Base-by-base conservation (phyloP, 2,113 vertebrate species). In the Bujurquina vittata region DNA sequence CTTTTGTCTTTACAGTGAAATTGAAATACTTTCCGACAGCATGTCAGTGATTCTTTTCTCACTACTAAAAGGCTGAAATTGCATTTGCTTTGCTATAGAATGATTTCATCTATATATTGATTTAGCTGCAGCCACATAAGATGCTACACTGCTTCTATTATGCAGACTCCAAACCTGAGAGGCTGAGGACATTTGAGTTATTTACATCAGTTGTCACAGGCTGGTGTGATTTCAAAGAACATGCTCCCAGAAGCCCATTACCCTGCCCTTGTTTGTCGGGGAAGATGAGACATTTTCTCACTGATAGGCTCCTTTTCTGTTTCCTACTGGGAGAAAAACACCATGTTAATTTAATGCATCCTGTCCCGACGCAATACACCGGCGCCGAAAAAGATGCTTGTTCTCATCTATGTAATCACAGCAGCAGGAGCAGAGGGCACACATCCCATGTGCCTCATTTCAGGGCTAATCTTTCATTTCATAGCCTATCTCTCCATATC, bases 401-500 rank as follows among this genome's bases (percentile, higher is more conserved):
- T 97, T 96, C 95, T 96, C 95, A 96, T 97, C 96, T 96, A 96
- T 97, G 96, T 98, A 97, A 98, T 98, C 97, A 98, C 95, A 96
- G 89, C 91, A 92, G 95, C 94, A 76, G 92, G 96, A 96, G 96
- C 96, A 97, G 91, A 97, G 97, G 97, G 95, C 97, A 96, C 93
- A 92, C 75, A 95, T 97, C 96, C 96, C 97, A 91, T 72, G 96
- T 96, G 96, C 96, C 97, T 97, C 97, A 96, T 98, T 97, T 97
- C 96, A 87, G 96, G 80, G 97, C 97, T 98, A 98, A 97, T 98
- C 98, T 98, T 98, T 98, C 96, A 99, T 98, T 98, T 98, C 97
- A 96, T 97, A 98, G 97, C 96, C 96, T 96, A 98, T 97, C 97
- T 97, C 97, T 97, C 96, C 97, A 97, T 98, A 98, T 99, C 98